Base-by-base conservation (phyloP, 2,888 invertebrate species). In the Scaptomyza polygonia region DNA sequence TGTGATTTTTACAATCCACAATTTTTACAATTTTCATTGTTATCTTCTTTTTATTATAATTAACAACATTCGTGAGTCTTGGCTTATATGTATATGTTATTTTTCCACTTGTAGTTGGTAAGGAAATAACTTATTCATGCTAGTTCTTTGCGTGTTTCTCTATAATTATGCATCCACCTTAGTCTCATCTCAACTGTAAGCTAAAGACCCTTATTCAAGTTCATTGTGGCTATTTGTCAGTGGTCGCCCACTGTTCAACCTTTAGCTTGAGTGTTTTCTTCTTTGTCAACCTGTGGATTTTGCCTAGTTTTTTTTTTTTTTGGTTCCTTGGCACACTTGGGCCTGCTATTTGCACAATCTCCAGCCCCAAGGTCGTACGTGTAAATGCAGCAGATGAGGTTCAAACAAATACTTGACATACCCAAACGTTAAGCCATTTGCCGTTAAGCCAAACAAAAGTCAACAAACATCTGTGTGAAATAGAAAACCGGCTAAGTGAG, bases 261-360 rank as follows among this genome's bases (percentile, higher is more conserved):
- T 34, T 39, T 48, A 6, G 32, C 29, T 16, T 43, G 9, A 8
- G 8, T 44, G 32, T 52, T 51, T 45, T 27, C 52, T 14, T 16
- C 11, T 25, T 61, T 39, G 29, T 40, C 11, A 12, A 18, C 34
- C 11, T 42, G 12, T 53, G 21, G 34, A 25, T 9, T 43, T 36
- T 4, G 32, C 3, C 18, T 21, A 14, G 53, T 34, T n/a, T n/a
- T 34, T 44, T 36, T 21, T n/a, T n/a, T n/a, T 43, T 44, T 36
- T 21, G 30, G 44, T 73, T 61, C 43, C 62, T 67, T 78, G 87
- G 65, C 85, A 81, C 58, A 58, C 56, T 85, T 75, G 36, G 47
- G 16, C 39, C 32, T 44, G 47, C 25, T 62, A 56, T 70, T 72
- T 85, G 65, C 66, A 34, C 72, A 79, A 79, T 71, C 67, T n/a